Base-by-base conservation (phyloP, 2,113 vertebrate genomes). In the Steatornis caripensis region DNA sequence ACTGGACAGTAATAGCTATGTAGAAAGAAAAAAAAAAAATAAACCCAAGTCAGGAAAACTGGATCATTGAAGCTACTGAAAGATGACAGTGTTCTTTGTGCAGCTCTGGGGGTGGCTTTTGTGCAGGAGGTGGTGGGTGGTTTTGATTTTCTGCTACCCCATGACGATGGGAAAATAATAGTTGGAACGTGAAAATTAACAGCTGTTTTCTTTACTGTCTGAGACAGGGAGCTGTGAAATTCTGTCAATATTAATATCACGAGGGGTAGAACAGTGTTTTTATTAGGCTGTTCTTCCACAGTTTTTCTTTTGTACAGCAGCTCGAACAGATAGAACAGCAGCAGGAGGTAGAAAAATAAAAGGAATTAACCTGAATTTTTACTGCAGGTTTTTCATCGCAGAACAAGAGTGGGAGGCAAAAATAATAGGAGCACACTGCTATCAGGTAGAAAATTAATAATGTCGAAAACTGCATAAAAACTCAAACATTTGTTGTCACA, bases 381-480 rank as follows among this genome's bases (percentile, higher is more conserved):
- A 80, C 89, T 89, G 90, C 75, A 84, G 91, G 17, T 27, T 84
- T 95, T 96, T 91, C 60, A 89, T 94, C 80, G 41, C 57, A 78
- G 91, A 66, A 87, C 58, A 94, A 1, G 58, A 90, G 89, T 91
- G 49, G 91, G 89, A 95, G 91, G 87, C 36, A 94, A 89, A 96
- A 95, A 92, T 91, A 96, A 93, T 69, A 88, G 57, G 36, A 95
- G 37, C 27, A 49, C 20, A 34, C 54, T 94, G 84, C 71, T 41
- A 84, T 89, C 68, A 88, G 78, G 82, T 87, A 93, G 71, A 88
- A 91, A 93, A 90, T 85, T 82, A 95, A 75, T 94, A 93, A 95
- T 53, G 48, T 65, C 60, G 71, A 90, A 71, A 96, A 87, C 57
- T 54, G 64, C 2, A 0, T 72, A 95, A 90, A 32, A 75, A 65